Base-by-base conservation (phyloP, 2,797 vertebrate genomes). In the Brachyalestes nurse region DNA sequence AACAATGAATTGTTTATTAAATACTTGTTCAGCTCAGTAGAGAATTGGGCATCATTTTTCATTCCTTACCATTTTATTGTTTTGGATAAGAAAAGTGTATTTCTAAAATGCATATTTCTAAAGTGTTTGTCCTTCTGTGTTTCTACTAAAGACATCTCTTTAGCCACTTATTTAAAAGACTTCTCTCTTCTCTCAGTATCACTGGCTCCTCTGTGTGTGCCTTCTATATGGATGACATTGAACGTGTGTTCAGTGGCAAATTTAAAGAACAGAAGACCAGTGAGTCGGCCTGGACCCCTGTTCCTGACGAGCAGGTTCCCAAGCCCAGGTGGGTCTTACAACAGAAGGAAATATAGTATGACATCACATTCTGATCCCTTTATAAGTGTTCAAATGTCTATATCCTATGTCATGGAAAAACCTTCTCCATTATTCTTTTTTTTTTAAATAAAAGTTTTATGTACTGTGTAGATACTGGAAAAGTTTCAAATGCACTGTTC, bases 201-300 rank as follows among this genome's bases (percentile, higher is more conserved):
- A 97, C 97, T 0, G 97, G 97, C 61, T 99, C 97, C 0, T 97
- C 97, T 0, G 96, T 99, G 83, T 99, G 97, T 0, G 95, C 96
- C 10, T 99, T 98, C 92, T 97, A 97, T 92, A 96, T 99, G 96
- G 97, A 97, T 0, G 97, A 98, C 55, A 92, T 99, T 2, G 96
- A 98, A 82, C 94, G 84, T 45, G 96, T 93, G 0, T 99, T 99
- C 81, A 90, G 92, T 4, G 96, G 97, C 2, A 96, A 95, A 88
- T 99, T 98, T 77, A 96, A 98, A 25, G 97, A 99, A 89, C 95
- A 97, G 92, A 94, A 92, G 38, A 97, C 95, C 67, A 92, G 95
- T 0, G 94, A 96, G 78, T 94, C 95, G 0, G 92, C 96, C 57
- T 99, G 97, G 97, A 94, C 91, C 0, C 93, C 96, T 0, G 96